Conservation (phyloP, 1,140 invertebrate genomes). For the Bradynema listronoti region DNA sequence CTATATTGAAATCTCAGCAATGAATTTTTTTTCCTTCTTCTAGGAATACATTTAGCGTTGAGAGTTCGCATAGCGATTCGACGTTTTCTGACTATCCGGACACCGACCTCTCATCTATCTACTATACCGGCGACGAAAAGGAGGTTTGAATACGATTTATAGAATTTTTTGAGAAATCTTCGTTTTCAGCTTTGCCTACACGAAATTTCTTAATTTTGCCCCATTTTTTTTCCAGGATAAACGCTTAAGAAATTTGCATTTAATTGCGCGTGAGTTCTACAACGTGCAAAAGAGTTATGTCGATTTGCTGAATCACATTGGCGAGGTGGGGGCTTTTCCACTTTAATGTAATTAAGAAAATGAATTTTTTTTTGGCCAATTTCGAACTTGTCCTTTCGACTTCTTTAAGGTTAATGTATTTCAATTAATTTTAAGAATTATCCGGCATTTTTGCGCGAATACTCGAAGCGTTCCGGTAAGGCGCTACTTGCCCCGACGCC, state of each 20-base stretch:
- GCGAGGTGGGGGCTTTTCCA: conserved; percentile 2
- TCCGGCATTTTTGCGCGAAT: conserved; percentile 17
- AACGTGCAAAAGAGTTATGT: conserved; percentile 22
- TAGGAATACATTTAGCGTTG: conserved; percentile 14
- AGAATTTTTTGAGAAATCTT: not conserved
- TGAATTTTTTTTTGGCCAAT: not conserved
- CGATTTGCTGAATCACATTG: conserved; percentile 23
- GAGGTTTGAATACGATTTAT: not conserved
- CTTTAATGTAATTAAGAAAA: not conserved
- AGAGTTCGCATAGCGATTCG: conserved; percentile 11
- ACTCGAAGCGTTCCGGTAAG: conserved; percentile 14
- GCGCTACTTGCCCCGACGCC: conserved; percentile 5
- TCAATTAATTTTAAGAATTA: conserved; percentile 13
- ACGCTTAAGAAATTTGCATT: conserved; percentile 21
- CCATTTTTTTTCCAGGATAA: conserved; percentile 14
- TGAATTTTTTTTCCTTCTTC: not conserved
- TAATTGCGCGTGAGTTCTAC: conserved; percentile 25
- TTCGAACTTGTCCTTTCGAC: not conserved
- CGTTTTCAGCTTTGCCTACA: not conserved
- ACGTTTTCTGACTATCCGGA: conserved; percentile 3
- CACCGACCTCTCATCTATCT: conserved; percentile 1
- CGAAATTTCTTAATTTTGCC: not conserved
- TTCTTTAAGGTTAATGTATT: not conserved
- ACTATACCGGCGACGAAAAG: conserved; percentile 16
- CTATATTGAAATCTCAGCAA: not conserved